Evolutionary conservation across 2,113 vertebrate genomes (phyloP).

Genomic region (Takifugu bimaculatus): DNA sequence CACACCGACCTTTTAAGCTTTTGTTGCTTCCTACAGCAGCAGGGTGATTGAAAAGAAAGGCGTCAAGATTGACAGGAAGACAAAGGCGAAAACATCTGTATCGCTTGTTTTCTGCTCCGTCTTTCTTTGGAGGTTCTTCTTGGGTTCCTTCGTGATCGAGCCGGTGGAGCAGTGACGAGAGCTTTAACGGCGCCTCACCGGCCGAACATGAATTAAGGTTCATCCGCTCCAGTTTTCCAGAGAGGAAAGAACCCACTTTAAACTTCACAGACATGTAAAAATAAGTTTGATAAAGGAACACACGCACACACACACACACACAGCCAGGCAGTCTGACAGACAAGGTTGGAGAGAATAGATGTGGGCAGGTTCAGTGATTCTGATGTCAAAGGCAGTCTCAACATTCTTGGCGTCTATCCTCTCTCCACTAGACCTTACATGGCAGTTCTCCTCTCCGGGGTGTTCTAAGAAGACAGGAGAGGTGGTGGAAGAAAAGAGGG

Average conservation of each 20-base stretch:
- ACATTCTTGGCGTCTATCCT: constrained; percentile 63
- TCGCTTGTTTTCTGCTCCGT: no score
- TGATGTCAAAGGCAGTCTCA: constrained; percentile 64
- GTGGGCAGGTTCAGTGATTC: constrained; percentile 70
- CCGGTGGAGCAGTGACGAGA: constrained; percentile 12
- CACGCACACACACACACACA: constrained; percentile 16
- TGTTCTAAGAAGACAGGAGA: constrained; percentile 63
- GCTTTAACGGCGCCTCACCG: constrained; percentile 3
- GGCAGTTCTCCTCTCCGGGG: constrained; percentile 68
- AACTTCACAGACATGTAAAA: constrained; percentile 43
- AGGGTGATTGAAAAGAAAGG: no score
- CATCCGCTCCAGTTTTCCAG: constrained; percentile 11
- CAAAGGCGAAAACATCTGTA: no score
- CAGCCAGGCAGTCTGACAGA: constrained; percentile 53
- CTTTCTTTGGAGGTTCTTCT: no score
- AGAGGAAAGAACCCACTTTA: constrained; percentile 42
- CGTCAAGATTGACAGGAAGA: no score
- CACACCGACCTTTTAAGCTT: no score
- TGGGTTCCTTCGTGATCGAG: no score
- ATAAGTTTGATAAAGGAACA: constrained; percentile 10
- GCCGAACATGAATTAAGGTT: constrained; percentile 3
- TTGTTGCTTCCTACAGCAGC: no score
- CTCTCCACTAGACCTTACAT: constrained; percentile 72
- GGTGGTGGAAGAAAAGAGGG: constrained; percentile 24
- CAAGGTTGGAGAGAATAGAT: constrained; percentile 64